Base-by-base conservation (phyloP, 1,140 invertebrate genomes). In the Drosophila ananassae region DNA sequence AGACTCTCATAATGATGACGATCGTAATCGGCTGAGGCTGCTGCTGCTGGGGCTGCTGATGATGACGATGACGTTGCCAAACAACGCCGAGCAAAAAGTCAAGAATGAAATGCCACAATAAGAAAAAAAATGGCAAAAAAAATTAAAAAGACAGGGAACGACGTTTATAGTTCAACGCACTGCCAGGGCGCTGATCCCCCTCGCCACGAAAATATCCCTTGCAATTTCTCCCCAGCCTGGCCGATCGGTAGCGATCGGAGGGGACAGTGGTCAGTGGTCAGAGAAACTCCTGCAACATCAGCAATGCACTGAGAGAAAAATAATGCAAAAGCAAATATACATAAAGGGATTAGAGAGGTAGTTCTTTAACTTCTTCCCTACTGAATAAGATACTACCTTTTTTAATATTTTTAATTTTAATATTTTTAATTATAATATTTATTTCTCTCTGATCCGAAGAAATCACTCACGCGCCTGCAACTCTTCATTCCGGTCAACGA, bases 151-250 rank as follows among this genome's bases (percentile, higher is more conserved):
- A 39, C 72, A 39, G 47, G 63, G 80, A 63, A 73, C 81, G 77
- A 87, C 83, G 82, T 87, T 87, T 87, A 87, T 87, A 82, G 82
- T 87, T 87, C 82, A 87, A 87, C 82, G 82, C 82, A 82, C 82
- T 44, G 41, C 41, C 41, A 44, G 17, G 41, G 41, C 41, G 41
- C 41, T 64, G 82, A 50, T 52, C 34, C 34, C 58, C 58, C 53
- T 37, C 41, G 41, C 41, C 41, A 44, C 41, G 7, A 44, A 44
- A 37, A 4, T 37, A n/a, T 37, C 41, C 41, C 21, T 24, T 47
- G 44, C 21, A 22, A 17, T 21, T 21, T n/a, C 13, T 32, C 9
- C 57, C 46, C 57, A 30, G 22, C 32, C 58, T n/a, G 47, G 10
- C 17, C 52, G 67, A 73, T 74, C 79, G 61, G 61, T 79, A 76